Conservation (phyloP, 2,888 invertebrate species). For the Lissocephala sabroskyi region DNA sequence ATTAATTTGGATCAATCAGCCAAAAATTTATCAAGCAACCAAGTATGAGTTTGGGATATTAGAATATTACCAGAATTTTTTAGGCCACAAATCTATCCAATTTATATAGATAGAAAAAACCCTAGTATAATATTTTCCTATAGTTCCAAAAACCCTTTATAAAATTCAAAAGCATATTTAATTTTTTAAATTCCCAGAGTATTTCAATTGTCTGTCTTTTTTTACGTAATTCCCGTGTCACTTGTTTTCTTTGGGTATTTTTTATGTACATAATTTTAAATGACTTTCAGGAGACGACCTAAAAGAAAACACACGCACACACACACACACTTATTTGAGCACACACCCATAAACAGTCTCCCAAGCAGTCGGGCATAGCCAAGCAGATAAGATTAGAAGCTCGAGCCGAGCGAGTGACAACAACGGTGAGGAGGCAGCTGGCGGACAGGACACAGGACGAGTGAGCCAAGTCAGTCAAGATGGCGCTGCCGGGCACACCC, state of each 20-base stretch:
- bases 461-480: not conserved
- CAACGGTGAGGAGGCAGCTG: not conserved
- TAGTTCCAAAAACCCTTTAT: constrained; percentile 8
- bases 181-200: too few species aligned
- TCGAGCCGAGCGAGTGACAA: constrained; percentile 19
- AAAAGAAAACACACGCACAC: constrained; percentile 10
- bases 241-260: constrained; percentile 21
- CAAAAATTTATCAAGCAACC: too few species aligned
- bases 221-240: not conserved
- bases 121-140: too few species aligned
- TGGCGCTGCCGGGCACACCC: constrained; percentile 24
- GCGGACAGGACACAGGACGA: too few species aligned
- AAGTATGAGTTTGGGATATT: too few species aligned
- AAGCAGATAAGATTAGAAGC: constrained; percentile 57
- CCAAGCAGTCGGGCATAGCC: constrained; percentile 30
- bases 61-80: too few species aligned
- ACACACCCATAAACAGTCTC: too few species aligned
- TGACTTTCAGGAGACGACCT: constrained; percentile 61
- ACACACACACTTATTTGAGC: constrained; percentile 9
- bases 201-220: not conserved
- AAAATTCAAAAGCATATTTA: too few species aligned
- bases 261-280: constrained; percentile 59
- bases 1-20: too few species aligned
- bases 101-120: too few species aligned
- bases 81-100: too few species aligned